phyloP scores from a whole-genome alignment of 2,113 vertebrate species.

The Malurus elegans region DNA sequence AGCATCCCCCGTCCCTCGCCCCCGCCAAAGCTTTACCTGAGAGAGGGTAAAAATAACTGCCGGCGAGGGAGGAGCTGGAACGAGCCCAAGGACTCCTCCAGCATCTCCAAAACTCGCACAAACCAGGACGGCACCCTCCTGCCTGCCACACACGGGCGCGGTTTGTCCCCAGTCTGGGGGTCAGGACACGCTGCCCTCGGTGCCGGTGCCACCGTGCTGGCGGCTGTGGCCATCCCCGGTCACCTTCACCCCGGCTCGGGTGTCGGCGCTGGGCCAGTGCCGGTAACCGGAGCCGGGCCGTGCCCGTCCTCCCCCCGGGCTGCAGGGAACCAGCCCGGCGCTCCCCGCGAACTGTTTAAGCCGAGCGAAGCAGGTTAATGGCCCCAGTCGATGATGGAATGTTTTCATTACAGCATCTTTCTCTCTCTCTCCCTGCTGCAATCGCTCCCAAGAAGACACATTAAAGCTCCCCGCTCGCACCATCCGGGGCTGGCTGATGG shows the following conservation, averaged over 20 bases:
- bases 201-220: rapidly evolving
- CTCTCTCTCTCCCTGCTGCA: neutral
- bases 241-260: conserved; percentile 9
- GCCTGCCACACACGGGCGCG: rapidly evolving
- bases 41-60: conserved; percentile 61
- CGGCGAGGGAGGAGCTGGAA: conserved; percentile 25
- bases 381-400: conserved; percentile 9
- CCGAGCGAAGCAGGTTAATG: neutral
- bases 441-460: neutral
- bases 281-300: neutral
- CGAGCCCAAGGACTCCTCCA: conserved; percentile 4
- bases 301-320: neutral
- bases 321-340: neutral
- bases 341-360: neutral
- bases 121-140: neutral
- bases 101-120: neutral
- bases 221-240: rapidly evolving
- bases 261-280: neutral
- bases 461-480: neutral
- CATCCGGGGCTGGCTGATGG: rapidly evolving
- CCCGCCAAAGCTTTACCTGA: conserved; percentile 49
- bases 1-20: conserved; percentile 13
- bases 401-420: conserved; percentile 33
- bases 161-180: rapidly evolving
- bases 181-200: neutral